phyloP scores from a whole-genome alignment of 1,140 invertebrate species.

The Psix sp. region DNA sequence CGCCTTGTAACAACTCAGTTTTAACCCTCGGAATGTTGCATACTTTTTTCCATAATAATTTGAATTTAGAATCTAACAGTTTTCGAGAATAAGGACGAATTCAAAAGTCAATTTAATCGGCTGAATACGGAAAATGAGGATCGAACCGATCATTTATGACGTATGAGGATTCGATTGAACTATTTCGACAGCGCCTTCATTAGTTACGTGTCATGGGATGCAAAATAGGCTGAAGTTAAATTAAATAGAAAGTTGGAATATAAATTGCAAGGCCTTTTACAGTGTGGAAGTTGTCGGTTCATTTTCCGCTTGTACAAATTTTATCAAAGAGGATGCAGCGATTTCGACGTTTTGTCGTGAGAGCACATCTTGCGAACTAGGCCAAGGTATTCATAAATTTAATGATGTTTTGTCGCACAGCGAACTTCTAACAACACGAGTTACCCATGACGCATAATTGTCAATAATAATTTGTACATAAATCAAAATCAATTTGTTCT shows the following conservation, averaged over 20 bases:
- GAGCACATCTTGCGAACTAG: constrained; percentile 23
- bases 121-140: too few relatives aligned
- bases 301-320: constrained; percentile 21
- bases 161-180: constrained; percentile 15
- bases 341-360: constrained; percentile 17
- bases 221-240: constrained; percentile 15
- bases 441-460: background rate
- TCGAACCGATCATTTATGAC: background rate
- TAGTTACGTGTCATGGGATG: constrained; percentile 9
- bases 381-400: constrained; percentile 46
- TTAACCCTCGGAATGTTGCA: too few relatives aligned
- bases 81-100: too few relatives aligned
- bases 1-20: too few relatives aligned
- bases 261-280: constrained; percentile 2
- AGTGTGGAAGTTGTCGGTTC: constrained; percentile 5
- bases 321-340: constrained; percentile 13
- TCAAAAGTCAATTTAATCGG: too few relatives aligned
- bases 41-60: too few relatives aligned
- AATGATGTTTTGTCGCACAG: constrained; percentile 30
- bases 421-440: constrained; percentile 25
- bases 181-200: constrained; percentile 17
- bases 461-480: constrained; percentile 2
- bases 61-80: too few relatives aligned
- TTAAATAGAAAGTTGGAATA: constrained; percentile 19
- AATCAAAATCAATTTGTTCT: too few relatives aligned